phyloP scores from a whole-genome alignment of 2,888 invertebrate species.

The Macropis europaea region DNA sequence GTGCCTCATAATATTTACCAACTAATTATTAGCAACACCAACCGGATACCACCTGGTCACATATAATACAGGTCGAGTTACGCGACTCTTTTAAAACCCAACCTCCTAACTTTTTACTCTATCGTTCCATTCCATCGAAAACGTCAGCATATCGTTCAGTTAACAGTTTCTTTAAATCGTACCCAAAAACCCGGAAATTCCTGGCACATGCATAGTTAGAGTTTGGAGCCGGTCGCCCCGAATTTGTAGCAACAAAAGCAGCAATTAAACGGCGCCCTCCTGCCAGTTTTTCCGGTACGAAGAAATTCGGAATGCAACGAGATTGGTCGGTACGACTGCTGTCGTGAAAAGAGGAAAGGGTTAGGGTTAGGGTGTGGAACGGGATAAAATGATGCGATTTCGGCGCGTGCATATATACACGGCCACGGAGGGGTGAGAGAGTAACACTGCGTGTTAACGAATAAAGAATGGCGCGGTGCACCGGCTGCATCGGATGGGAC shows the following conservation, averaged over 20 bases:
- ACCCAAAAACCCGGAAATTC: too few relatives aligned
- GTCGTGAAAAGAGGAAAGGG: neutral
- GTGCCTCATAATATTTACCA: too few relatives aligned
- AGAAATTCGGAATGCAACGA: neutral
- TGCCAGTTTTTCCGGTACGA: neutral
- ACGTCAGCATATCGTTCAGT: too few relatives aligned
- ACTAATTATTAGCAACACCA: too few relatives aligned
- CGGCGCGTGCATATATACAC: neutral
- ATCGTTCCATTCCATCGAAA: too few relatives aligned
- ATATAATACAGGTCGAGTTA: too few relatives aligned
- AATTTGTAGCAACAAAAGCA: neutral
- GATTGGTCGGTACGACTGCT: neutral
- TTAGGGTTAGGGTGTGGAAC: neutral
- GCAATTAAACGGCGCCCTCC: neutral
- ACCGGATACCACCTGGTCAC: too few relatives aligned
- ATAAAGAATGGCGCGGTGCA: slow-evolving; percentile 59
- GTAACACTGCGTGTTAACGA: slow-evolving; percentile 56
- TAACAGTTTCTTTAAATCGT: too few relatives aligned
- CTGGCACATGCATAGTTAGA: too few relatives aligned
- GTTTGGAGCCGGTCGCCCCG: neutral
- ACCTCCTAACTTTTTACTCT: too few relatives aligned
- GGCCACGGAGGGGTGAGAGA: neutral
- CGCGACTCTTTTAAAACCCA: too few relatives aligned
- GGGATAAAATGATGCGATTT: slow-evolving; percentile 32
- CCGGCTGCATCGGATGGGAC: slow-evolving; percentile 57